Conservation (phyloP, 2,888 invertebrate species). For the Miltochrista miniata region DNA sequence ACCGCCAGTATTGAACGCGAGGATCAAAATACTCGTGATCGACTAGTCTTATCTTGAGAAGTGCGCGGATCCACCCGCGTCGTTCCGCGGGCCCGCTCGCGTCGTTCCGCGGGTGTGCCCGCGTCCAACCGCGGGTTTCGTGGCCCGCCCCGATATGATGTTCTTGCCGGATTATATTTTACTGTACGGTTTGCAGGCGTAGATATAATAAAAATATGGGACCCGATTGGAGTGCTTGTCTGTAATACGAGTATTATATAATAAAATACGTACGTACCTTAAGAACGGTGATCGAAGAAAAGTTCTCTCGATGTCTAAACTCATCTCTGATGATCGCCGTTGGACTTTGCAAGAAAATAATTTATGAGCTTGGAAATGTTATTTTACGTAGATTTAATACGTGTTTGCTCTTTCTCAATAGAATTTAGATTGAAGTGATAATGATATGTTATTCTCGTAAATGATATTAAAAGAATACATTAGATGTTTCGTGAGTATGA, state of each 20-base stretch:
- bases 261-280: constrained; percentile 37
- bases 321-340: constrained; percentile 28
- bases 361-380: constrained; percentile 52
- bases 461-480: constrained; percentile 60
- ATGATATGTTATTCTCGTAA: constrained; percentile 63
- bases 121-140: constrained; percentile 12
- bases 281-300: constrained; percentile 25
- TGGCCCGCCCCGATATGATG: constrained; percentile 13
- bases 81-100: too few relatives aligned
- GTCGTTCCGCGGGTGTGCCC: constrained; percentile 5
- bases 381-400: constrained; percentile 55
- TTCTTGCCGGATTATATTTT: constrained; percentile 41
- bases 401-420: constrained; percentile 60
- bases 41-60: constrained; percentile 39
- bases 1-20: constrained; percentile 70
- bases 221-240: constrained; percentile 63
- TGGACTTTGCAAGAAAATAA: constrained; percentile 49
- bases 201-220: constrained; percentile 59
- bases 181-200: constrained; percentile 45
- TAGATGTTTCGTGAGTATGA: constrained; percentile 62
- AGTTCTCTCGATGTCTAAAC: constrained; percentile 17
- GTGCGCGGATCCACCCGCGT: constrained; percentile 7
- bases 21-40: constrained; percentile 36
- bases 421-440: constrained; percentile 66
- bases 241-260: constrained; percentile 31